phyloP scores from a whole-genome alignment of 37 sponge, comb jelly and placozoan species.

The Hexactinellida sp. region DNA sequence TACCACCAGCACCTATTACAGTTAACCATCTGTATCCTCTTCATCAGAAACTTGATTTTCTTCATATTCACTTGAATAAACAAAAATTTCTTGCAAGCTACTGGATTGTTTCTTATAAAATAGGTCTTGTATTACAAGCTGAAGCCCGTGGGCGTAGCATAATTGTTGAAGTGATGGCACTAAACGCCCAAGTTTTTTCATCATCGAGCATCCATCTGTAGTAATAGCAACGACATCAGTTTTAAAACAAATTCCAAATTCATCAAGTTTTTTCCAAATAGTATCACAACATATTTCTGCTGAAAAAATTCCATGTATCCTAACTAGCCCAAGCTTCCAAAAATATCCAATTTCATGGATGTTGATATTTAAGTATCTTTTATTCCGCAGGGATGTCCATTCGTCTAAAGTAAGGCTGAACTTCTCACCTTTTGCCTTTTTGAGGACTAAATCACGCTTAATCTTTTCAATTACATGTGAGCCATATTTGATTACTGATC shows the following conservation, averaged over 20 bases:
- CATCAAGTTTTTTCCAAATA: not conserved
- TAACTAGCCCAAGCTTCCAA: not conserved
- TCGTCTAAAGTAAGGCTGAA: conserved; percentile 17
- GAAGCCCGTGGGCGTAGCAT: conserved; percentile 6
- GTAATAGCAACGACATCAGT: not conserved
- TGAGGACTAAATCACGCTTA: conserved; percentile 11
- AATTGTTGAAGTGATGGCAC: conserved; percentile 1
- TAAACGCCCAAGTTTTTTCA: not conserved
- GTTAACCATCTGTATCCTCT: not conserved
- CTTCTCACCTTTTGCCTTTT: not conserved
- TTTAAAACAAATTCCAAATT: conserved; percentile 2
- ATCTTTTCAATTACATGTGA: not conserved
- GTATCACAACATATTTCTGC: not conserved
- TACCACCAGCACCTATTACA: not conserved
- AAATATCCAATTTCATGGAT: conserved; percentile 6
- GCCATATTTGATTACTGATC: conserved; percentile 9
- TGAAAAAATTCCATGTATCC: conserved; percentile 9
- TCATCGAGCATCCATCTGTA: conserved; percentile 1
- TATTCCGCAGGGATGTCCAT: conserved; percentile 3
- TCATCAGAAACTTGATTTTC: not conserved
- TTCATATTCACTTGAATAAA: not conserved
- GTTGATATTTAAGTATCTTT: conserved; percentile 14
- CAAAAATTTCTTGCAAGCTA: not conserved
- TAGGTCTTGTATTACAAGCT: conserved; percentile 6
- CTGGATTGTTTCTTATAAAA: not conserved